phyloP scores from a whole-genome alignment of 2,888 invertebrate species.

The Tineola bisselliella region DNA sequence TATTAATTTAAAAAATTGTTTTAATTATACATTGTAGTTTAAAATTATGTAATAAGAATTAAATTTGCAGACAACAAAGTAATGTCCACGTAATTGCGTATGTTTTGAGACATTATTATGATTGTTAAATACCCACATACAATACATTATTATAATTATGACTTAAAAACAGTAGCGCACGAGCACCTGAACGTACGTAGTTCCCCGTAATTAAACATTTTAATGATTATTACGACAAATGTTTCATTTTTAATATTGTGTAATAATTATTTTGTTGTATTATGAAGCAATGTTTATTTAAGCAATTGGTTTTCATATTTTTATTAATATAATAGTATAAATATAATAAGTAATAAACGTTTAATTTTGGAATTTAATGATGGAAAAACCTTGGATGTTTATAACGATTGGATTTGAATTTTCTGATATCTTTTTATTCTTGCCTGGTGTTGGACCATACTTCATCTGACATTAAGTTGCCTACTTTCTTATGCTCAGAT shows the following conservation, averaged over 20 bases:
- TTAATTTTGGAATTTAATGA: no score
- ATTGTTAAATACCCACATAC: slow-evolving; percentile 1
- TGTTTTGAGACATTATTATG: background rate
- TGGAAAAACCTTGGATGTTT: no score
- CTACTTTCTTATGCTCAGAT: no score
- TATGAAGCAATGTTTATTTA: background rate
- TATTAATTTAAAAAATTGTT: no score
- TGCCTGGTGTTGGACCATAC: no score
- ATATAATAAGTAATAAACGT: no score
- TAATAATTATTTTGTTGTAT: background rate
- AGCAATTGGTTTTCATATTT: no score
- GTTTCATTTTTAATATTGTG: background rate
- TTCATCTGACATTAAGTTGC: no score
- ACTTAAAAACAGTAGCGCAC: slow-evolving; percentile 60
- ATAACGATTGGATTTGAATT: no score
- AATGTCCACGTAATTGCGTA: background rate
- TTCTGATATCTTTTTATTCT: no score
- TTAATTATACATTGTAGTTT: no score
- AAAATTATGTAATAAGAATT: background rate
- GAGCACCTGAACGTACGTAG: slow-evolving; percentile 36
- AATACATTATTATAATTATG: slow-evolving; percentile 37
- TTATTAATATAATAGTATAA: no score
- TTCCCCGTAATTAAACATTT: slow-evolving; percentile 66
- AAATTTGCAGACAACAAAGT: background rate
- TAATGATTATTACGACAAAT: slow-evolving; percentile 37